phyloP scores from a whole-genome alignment of 2,113 vertebrate species.

The Struthio camelus region DNA sequence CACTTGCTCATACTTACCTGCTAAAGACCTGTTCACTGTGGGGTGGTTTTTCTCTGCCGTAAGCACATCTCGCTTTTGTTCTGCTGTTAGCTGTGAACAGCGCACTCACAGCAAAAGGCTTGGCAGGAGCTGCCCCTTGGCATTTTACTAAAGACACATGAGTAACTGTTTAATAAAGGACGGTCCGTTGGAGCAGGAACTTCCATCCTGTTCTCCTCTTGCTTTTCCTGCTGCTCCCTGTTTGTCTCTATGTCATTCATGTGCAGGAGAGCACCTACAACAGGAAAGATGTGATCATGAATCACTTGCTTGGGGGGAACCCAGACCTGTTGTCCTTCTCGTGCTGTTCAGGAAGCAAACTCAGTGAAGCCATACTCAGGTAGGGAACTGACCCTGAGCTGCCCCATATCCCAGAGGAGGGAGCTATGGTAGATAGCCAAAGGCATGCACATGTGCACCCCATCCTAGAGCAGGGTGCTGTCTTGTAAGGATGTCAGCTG shows the following conservation, averaged over 20 bases:
- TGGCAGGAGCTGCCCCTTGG: too few species aligned
- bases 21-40: too few species aligned
- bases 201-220: not conserved
- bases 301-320: not conserved
- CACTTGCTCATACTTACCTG: too few species aligned
- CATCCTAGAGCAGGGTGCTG: too few species aligned
- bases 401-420: not conserved
- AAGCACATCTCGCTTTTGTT: too few species aligned
- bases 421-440: not conserved
- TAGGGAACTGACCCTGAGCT: not conserved
- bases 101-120: too few species aligned
- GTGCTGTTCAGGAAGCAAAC: not conserved
- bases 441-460: too few species aligned
- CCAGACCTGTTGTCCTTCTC: not conserved
- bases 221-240: not conserved
- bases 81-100: too few species aligned
- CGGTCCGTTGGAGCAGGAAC: not conserved
- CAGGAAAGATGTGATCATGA: not conserved
- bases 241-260: not conserved
- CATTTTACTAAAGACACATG: too few species aligned
- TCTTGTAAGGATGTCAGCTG: too few species aligned
- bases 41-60: too few species aligned
- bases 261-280: not conserved
- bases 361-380: not conserved
- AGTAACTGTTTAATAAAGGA: too few species aligned